Evolutionary conservation across 2,888 invertebrate genomes (phyloP).

Genomic region (Hirtodrosophila alboralis): DNA sequence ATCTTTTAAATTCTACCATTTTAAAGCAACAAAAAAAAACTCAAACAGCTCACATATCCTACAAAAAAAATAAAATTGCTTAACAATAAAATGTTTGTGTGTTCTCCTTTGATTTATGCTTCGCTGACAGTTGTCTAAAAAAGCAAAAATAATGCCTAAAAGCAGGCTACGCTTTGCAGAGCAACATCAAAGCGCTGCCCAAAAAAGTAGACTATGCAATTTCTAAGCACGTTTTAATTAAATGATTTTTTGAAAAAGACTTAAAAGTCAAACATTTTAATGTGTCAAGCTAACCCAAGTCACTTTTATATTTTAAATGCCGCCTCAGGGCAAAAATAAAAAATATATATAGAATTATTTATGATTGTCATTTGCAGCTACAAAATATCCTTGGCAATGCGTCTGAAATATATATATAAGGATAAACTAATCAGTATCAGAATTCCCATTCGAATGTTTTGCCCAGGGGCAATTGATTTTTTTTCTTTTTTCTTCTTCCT

Average conservation of each 20-base stretch:
- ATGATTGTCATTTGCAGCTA: slow-evolving; percentile 4
- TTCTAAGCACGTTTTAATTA: slow-evolving; percentile 4
- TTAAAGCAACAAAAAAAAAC: neutral
- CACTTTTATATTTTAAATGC: slow-evolving; percentile 6
- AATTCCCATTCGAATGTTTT: slow-evolving; percentile 36
- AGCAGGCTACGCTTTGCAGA: neutral
- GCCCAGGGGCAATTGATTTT: slow-evolving; percentile 68
- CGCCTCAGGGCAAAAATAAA: neutral
- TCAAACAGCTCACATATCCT: neutral
- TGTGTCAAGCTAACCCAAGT: neutral
- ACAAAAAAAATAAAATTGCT: slow-evolving; percentile 1
- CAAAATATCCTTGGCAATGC: slow-evolving; percentile 13
- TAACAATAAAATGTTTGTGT: slow-evolving; percentile 1
- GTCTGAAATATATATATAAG: slow-evolving; percentile 8
- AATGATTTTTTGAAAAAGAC: neutral
- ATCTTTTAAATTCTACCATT: too few relatives aligned
- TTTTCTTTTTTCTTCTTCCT: slow-evolving; percentile 30
- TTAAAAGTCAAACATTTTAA: slow-evolving; percentile 3
- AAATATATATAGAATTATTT: slow-evolving; percentile 2
- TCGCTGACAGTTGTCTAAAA: slow-evolving; percentile 3
- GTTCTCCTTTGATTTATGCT: slow-evolving; percentile 11
- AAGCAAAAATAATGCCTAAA: neutral
- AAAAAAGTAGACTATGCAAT: slow-evolving; percentile 7
- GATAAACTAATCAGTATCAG: slow-evolving; percentile 9
- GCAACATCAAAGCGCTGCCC: neutral